Conservation (phyloP, 2,888 invertebrate genomes). For the Stenolophus ochropezus region DNA sequence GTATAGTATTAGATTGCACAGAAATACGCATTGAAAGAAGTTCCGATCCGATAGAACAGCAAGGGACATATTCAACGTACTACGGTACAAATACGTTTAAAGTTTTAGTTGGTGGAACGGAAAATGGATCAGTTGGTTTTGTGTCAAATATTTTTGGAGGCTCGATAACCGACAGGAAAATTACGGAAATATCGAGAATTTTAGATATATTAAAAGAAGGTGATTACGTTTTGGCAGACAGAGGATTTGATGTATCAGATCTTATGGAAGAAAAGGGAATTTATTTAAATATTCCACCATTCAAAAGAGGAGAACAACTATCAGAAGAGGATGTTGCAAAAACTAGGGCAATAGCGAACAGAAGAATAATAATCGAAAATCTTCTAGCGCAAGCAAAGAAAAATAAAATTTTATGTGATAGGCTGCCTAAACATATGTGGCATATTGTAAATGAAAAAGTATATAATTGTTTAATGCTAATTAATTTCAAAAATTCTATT, state of each 20-base stretch:
- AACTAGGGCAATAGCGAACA: too few relatives aligned
- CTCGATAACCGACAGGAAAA: conserved; percentile 45
- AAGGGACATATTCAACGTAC: conserved; percentile 55
- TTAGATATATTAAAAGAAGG: conserved; percentile 39
- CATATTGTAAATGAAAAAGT: too few relatives aligned
- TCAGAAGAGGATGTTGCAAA: conserved; percentile 26
- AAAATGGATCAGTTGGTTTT: too few relatives aligned
- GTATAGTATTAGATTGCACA: too few relatives aligned
- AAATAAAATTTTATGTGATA: too few relatives aligned
- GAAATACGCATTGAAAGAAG: conserved; percentile 46
- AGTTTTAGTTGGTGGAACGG: conserved; percentile 52
- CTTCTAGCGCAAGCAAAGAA: too few relatives aligned
- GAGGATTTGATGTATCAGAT: conserved; percentile 54
- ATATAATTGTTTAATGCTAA: conserved; percentile 40
- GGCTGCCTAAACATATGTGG: too few relatives aligned
- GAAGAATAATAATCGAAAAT: too few relatives aligned
- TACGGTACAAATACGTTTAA: conserved; percentile 58
- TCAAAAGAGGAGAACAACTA: conserved; percentile 27
- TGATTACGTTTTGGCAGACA: conserved; percentile 36
- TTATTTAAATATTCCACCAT: conserved; percentile 28
- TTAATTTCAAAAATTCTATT: conserved; percentile 15
- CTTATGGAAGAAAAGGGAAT: conserved; percentile 43
- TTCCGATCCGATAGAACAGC: conserved; percentile 47
- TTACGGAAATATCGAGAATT: conserved; percentile 42
- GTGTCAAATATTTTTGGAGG: conserved; percentile 55